Base-by-base conservation (phyloP, 2,113 vertebrate species). In the Hydropotes inermis region DNA sequence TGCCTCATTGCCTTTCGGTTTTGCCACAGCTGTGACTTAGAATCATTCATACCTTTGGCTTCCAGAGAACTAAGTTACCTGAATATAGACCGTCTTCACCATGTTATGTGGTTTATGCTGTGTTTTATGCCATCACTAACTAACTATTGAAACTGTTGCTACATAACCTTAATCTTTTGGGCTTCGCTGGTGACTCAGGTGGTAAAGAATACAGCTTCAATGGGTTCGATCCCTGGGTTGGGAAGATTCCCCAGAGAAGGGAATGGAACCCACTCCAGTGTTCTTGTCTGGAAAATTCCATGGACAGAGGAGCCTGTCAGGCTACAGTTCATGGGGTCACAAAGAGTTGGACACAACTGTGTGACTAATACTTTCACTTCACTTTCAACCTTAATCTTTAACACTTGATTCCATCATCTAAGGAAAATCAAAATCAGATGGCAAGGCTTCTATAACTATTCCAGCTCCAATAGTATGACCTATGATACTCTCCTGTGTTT, bases 21-120 rank as follows among this genome's bases (percentile, higher is more conserved):
- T 97, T 76, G 47, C 86, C 92, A 85, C 23, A 97, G 82, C 67
- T 98, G 45, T 95, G 83, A 58, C 90, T 95, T 92, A 57, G 91
- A 94, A 98, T 82, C 91, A 60, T 91, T 91, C 55, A 83, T 84
- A 33, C 13, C 93, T 83, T 79, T 83, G 74, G 23, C 54, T 89
- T 95, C 90, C 96, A 97, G 45, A 79, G 96, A 87, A 30, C 87
- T 33, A 88, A 87, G 36, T 30, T 83, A 55, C 58, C 74, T 91
- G 97, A 55, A 60, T 13, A 33, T 9, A 87, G 23, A 78, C 30
- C 74, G 45, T 43, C 54, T 96, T 50, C 39, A n/a, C n/a, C 60
- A 60, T 64, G 36, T 12, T 70, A 6, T 70, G 50, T 54, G 50
- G 47, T 70, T 70, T 70, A 57, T n/a, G 13, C 47, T 85, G 28